Conservation (phyloP, 2,113 vertebrate genomes). For the Benitochromis conjunctus region DNA sequence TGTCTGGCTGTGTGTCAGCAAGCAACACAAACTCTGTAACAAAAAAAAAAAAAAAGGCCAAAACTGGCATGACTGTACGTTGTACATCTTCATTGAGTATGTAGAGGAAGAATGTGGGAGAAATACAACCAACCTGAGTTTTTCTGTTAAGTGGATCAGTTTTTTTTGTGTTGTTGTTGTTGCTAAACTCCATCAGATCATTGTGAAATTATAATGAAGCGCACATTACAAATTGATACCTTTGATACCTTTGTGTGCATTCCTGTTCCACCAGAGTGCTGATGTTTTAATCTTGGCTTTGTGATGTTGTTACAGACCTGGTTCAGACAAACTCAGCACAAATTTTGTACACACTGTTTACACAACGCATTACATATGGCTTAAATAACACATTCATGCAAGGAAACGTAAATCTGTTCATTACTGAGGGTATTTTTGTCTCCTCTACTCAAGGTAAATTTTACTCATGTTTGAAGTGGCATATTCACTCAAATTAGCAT, state of each 20-base stretch:
- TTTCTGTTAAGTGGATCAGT: neutral
- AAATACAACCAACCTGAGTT: neutral
- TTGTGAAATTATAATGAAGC: conserved; percentile 7
- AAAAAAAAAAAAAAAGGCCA: neutral
- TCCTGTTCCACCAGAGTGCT: neutral
- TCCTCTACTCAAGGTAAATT: neutral
- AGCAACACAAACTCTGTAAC: conserved; percentile 52
- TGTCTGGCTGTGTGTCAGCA: conserved; percentile 58
- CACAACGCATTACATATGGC: neutral
- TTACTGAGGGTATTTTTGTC: neutral
- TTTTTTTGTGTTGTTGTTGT: neutral
- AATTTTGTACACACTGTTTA: conserved; percentile 3
- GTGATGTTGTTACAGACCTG: neutral
- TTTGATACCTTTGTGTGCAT: neutral
- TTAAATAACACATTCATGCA: neutral
- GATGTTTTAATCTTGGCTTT: neutral
- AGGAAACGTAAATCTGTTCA: neutral
- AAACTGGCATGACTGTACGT: conserved; percentile 42
- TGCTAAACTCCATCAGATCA: neutral
- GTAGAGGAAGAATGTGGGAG: neutral
- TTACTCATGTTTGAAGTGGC: neutral
- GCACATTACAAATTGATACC: neutral
- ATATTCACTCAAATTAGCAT: neutral
- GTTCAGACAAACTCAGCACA: neutral
- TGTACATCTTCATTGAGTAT: conserved; percentile 55